Conservation (phyloP, 1,140 invertebrate species). For the Maniola jurtina region DNA sequence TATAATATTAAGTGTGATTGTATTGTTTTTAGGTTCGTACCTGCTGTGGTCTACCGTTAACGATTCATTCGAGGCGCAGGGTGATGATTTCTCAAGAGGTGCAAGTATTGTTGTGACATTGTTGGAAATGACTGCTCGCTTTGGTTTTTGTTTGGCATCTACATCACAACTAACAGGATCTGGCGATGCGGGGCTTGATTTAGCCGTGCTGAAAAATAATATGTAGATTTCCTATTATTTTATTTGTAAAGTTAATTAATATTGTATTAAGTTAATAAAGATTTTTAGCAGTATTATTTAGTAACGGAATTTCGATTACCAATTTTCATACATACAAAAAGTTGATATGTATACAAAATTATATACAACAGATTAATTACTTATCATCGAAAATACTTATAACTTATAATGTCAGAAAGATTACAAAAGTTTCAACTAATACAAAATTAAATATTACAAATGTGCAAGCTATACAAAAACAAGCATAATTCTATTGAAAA, state of each 20-base stretch:
- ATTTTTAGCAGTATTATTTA: not conserved
- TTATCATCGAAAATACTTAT: not conserved
- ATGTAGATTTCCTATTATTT: constrained; percentile 3
- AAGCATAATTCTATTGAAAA: constrained; percentile 4
- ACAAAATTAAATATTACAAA: not conserved
- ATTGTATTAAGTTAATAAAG: no score
- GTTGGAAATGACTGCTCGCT: constrained; percentile 51
- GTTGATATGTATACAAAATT: no score
- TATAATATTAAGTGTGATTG: no score
- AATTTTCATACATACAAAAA: no score
- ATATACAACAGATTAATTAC: not conserved
- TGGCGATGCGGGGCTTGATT: constrained; percentile 80
- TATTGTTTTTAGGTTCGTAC: constrained; percentile 36
- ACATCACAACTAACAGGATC: constrained; percentile 51
- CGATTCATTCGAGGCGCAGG: constrained; percentile 90
- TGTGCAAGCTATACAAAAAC: not conserved
- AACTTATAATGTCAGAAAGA: not conserved
- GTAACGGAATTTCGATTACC: no score
- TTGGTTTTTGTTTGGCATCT: constrained; percentile 52
- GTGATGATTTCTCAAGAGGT: constrained; percentile 79
- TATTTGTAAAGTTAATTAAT: no score
- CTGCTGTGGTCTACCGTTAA: constrained; percentile 85
- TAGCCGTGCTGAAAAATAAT: constrained; percentile 62
- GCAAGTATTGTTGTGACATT: constrained; percentile 55
- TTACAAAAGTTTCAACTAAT: not conserved